Conservation (phyloP, 2,888 invertebrate species). For the Phaedon cochleariae region DNA sequence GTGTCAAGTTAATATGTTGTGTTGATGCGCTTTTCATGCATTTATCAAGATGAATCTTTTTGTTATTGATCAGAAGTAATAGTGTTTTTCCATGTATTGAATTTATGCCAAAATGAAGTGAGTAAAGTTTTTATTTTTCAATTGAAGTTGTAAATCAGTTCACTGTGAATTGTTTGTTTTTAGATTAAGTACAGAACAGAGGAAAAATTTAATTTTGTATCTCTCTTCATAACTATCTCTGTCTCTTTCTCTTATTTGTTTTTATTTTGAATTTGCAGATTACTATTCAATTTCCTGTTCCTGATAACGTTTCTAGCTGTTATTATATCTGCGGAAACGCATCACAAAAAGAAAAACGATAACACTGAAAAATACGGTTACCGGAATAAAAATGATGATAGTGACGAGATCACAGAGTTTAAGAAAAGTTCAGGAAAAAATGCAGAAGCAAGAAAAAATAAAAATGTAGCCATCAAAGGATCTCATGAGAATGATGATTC, state of each 20-base stretch:
- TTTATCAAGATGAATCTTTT: not conserved
- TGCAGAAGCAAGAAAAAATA: constrained; percentile 13
- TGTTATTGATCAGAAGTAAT: too few relatives aligned
- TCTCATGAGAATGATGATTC: constrained; percentile 6
- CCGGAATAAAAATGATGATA: not conserved
- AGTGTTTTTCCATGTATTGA: too few relatives aligned
- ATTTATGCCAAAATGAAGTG: not conserved
- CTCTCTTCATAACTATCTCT: too few relatives aligned
- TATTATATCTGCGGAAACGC: constrained; percentile 12
- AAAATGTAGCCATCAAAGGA: not conserved
- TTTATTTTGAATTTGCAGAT: too few relatives aligned
- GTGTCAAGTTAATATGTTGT: too few relatives aligned
- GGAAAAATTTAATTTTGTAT: too few relatives aligned
- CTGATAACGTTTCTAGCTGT: not conserved
- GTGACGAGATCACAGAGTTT: not conserved
- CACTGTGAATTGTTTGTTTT: too few relatives aligned
- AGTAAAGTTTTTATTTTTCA: too few relatives aligned
- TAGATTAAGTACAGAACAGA: too few relatives aligned
- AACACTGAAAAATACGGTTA: not conserved
- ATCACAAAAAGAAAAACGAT: constrained; percentile 5
- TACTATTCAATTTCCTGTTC: not conserved
- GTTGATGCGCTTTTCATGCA: too few relatives aligned
- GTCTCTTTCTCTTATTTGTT: too few relatives aligned
- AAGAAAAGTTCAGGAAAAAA: not conserved
- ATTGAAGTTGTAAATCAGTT: too few relatives aligned